A percentile compares a stretch with the other conserved stretches of the same genome.
Evolutionary conservation across 2,888 invertebrate genomes (phyloP).

Genomic region (Yponomeuta malinellus): DNA sequence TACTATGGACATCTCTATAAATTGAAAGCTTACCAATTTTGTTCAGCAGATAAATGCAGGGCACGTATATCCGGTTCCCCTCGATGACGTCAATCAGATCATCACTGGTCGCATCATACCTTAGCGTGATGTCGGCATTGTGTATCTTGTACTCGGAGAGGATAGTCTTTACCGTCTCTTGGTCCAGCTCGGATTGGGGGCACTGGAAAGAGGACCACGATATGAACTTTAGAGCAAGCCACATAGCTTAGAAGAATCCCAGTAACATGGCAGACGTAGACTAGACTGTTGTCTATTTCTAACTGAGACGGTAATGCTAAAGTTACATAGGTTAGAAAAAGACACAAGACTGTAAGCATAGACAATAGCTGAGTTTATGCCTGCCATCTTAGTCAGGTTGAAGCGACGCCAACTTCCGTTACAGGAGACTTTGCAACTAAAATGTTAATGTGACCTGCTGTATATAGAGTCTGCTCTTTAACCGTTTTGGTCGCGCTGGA

Average conservation of each 20-base stretch:
- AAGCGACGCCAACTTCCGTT: no score
- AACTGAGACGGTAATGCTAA: no score
- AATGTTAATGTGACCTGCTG: no score
- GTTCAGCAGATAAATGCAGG: constrained; percentile 98
- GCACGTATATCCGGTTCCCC: constrained; percentile 98
- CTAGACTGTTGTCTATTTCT: no score
- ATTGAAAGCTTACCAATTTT: constrained; percentile 86
- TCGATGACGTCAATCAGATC: constrained; percentile 99
- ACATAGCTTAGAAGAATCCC: background rate
- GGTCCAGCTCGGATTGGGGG: constrained; percentile 93
- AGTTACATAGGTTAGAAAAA: no score
- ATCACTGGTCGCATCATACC: constrained; percentile 96
- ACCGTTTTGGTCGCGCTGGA: no score
- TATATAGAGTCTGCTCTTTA: no score
- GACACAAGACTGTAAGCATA: no score
- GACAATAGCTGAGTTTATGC: no score
- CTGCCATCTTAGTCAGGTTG: no score
- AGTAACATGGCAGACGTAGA: no score
- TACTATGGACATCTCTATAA: background rate
- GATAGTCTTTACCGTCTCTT: constrained; percentile 96
- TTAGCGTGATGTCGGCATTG: constrained; percentile 97
- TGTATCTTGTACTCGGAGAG: constrained; percentile 98
- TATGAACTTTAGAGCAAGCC: background rate
- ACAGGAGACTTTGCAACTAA: no score
- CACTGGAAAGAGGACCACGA: constrained; percentile 64